Percentiles rank a stretch among this genome's conserved stretches.
Conservation (phyloP, 2,113 vertebrate genomes). For the Eleginops maclovinus region DNA sequence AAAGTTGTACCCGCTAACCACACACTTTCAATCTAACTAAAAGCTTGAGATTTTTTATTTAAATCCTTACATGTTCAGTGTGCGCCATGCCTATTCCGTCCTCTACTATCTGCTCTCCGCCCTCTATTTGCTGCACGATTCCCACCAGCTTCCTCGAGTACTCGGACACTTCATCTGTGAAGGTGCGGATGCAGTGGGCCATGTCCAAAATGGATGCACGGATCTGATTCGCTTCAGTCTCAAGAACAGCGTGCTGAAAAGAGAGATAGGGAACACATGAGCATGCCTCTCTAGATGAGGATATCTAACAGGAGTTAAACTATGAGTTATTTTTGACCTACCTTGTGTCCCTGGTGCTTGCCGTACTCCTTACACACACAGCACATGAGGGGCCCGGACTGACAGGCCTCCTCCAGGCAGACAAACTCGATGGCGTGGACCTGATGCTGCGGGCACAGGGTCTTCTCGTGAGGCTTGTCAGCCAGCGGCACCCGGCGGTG, state of each 20-base stretch:
- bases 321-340: neutral
- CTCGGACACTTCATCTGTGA: constrained; percentile 98
- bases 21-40: too few species aligned
- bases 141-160: constrained; percentile 97
- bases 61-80: constrained; percentile 91
- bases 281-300: neutral
- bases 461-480: constrained; percentile 98
- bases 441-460: constrained; percentile 95
- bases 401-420: constrained; percentile 95
- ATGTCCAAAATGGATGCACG: constrained; percentile 98
- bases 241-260: constrained; percentile 92
- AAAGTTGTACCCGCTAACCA: too few species aligned
- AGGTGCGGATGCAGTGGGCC: constrained; percentile 98
- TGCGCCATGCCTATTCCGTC: constrained; percentile 95
- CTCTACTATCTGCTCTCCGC: constrained; percentile 98
- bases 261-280: constrained; percentile 13
- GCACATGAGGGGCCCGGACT: constrained; percentile 95
- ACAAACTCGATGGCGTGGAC: constrained; percentile 99
- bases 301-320: neutral
- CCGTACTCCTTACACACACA: constrained; percentile 99
- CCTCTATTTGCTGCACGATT: constrained; percentile 98
- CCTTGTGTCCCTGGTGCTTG: constrained; percentile 99
- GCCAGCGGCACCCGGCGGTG: constrained; percentile 96
- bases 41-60: too few species aligned
- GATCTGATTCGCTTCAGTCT: constrained; percentile 96